Base-by-base conservation (phyloP, 2,888 invertebrate genomes). In the Kuschelorhynchus macadamiae region DNA sequence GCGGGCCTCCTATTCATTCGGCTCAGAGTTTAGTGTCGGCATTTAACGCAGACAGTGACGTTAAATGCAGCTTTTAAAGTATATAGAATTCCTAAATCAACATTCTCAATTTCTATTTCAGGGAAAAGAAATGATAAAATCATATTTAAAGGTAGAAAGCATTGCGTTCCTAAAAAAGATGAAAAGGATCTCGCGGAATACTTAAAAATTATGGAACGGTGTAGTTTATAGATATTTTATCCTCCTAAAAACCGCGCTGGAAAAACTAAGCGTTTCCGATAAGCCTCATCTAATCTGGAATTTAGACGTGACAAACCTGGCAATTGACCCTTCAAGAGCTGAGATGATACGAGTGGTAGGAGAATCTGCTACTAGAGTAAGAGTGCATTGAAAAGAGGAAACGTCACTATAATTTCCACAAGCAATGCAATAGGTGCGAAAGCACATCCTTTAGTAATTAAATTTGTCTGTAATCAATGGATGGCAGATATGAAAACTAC, bases 391-490 rank as follows among this genome's bases (percentile, higher is more conserved):
- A 78, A 79, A 30, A 76, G 73, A 74, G 75, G 78, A 56, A 80
- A 79, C 65, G 76, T 72, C 12, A 78, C 79, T 30, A 73, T 81
- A 36, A 72, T 79, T 64, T 67, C 75, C 39, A 61, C 70, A 12
- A 62, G 57, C 36, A 74, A 47, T 74, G 75, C 74, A 41, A 59
- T 61, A 68, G 78, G 79, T 41, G 72, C 75, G 1, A 81, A 80
- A 71, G 72, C 72, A 4, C 77, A 78, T 39, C 81, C 80, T 36
- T 64, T 81, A 17, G 78, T 81, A 46, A 76, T 80, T 20, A 80
- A 79, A 70, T 73, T 78, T 73, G 69, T 78, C n/a, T 82, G 80
- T 78, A 77, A 81, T 63, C 69, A 76, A 55, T 81, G 78, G 80
- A 71, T 77, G 52, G 78, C 78, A 25, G 67, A 69, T 30, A 74